Base-by-base conservation (phyloP, 2,113 vertebrate species). In the Phocoena sinus region DNA sequence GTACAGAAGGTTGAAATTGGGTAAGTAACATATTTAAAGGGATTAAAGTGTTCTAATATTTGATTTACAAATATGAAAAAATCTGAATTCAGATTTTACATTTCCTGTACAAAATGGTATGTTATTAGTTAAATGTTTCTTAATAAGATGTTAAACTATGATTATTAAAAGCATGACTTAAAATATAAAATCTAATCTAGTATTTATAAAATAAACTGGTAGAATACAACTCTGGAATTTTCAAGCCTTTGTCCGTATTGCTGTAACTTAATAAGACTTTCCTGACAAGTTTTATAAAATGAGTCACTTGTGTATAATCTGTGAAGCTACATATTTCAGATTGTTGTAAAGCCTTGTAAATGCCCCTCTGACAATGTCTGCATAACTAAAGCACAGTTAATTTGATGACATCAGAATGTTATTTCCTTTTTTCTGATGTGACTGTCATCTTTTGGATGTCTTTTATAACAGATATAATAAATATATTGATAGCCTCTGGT, bases 1-100 rank as follows among this genome's bases (percentile, higher is more conserved):
- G 99, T 99, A 81, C 99, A 99, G 98, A 99, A 99, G 95, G 92
- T 99, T 10, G 99, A 99, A 50, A 98, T 98, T 90, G 99, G 99
- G 99, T 99, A 98, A 98, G 99, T 97, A 60, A 70, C 18, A 41
- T 31, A 79, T 92, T 70, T 81, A 41, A 89, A 79, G 62, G 15
- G 15, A 95, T 84, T 83, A 31, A 23, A 74, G 20, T 58, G 11
- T 84, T 80, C 6, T 89, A 50, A 63, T 94, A 82, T 36, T 87
- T 68, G 41, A 36, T 63, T 88, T 94, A 44, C 62, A 88, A 91
- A 83, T 83, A 93, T 5, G 21, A 94, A 86, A 58, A 56, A 96
- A 77, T 58, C n/a, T 73, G 38, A 97, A 91, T 88, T 95, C 36
- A 84, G 21, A 23, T 88, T 21, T 76, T 68, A 33, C 2, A 65